Conservation (phyloP, 64 coral and sea anemone genomes). For the Platygyra sinensis region DNA sequence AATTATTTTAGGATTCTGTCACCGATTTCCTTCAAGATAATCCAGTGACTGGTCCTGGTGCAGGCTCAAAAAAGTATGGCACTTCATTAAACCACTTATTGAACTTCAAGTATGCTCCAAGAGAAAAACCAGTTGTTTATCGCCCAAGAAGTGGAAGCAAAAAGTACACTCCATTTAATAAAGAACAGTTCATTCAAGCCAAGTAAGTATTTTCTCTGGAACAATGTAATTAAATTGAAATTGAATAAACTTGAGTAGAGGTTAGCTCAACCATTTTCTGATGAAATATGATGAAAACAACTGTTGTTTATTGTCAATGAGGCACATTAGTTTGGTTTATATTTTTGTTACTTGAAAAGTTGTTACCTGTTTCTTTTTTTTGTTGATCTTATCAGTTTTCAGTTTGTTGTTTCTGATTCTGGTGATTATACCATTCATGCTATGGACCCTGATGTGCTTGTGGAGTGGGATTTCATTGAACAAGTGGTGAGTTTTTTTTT, state of each 20-base stretch:
- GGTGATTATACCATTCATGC: slow-evolving; percentile 90
- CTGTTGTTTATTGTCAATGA: too few species aligned
- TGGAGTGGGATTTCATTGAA: slow-evolving; percentile 94
- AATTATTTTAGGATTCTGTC: slow-evolving; percentile 40
- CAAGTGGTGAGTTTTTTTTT: slow-evolving; percentile 83
- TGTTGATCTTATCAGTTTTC: slow-evolving; percentile 61
- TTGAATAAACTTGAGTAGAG: too few species aligned
- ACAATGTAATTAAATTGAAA: too few species aligned
- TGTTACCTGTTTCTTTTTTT: not conserved
- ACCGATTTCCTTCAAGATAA: slow-evolving; percentile 12
- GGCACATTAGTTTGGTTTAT: too few species aligned
- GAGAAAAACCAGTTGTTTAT: slow-evolving; percentile 62
- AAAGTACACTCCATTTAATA: slow-evolving; percentile 75
- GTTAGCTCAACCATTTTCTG: too few species aligned
- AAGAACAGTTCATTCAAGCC: slow-evolving; percentile 93
- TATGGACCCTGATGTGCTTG: slow-evolving; percentile 94
- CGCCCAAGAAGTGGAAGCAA: slow-evolving; percentile 51
- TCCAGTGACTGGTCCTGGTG: slow-evolving; percentile 12
- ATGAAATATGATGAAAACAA: too few species aligned
- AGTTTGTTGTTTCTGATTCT: slow-evolving; percentile 90
- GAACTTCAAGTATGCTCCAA: slow-evolving; percentile 93
- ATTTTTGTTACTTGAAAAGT: too few species aligned
- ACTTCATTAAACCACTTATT: slow-evolving; percentile 82
- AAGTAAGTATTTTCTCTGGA: slow-evolving; percentile 56
- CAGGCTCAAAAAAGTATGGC: slow-evolving; percentile 64